Evolutionary conservation across 2,113 vertebrate species (phyloP).

Genomic region (Fulmarus glacialis): DNA sequence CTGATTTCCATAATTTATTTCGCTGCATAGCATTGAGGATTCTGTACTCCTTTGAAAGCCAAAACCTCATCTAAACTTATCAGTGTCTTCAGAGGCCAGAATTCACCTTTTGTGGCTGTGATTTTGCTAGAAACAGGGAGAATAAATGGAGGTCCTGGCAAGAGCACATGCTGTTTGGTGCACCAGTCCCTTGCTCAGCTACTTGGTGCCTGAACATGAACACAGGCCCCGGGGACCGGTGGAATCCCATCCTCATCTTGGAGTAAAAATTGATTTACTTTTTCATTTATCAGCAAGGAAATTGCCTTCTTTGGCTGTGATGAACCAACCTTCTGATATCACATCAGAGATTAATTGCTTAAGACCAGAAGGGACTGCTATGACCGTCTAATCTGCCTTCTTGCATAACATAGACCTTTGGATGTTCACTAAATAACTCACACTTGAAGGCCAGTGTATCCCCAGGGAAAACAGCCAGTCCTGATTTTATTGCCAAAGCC

Average conservation of each 20-base stretch:
- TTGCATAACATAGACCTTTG: conserved; percentile 42
- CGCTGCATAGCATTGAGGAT: neutral
- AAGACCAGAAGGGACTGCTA: conserved; percentile 17
- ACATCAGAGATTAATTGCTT: conserved; percentile 16
- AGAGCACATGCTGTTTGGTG: neutral
- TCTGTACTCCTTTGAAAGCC: neutral
- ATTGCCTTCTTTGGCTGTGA: conserved; percentile 19
- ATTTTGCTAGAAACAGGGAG: neutral
- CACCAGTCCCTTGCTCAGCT: neutral
- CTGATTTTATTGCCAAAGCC: neutral
- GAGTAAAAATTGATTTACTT: conserved; percentile 36
- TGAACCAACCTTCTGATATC: conserved; percentile 24
- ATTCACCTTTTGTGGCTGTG: neutral
- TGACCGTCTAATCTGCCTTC: conserved; percentile 53
- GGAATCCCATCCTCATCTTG: neutral
- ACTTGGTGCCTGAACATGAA: neutral
- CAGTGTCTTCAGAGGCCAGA: neutral
- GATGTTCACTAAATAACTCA: neutral
- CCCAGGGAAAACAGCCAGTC: neutral
- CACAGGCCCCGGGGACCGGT: neutral
- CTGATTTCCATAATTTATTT: neutral
- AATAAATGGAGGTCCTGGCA: neutral
- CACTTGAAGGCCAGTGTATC: conserved; percentile 11
- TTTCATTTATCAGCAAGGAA: conserved; percentile 32
- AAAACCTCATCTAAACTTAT: neutral